phyloP scores from a whole-genome alignment of 2,888 invertebrate species.

The Lutraria lutraria region DNA sequence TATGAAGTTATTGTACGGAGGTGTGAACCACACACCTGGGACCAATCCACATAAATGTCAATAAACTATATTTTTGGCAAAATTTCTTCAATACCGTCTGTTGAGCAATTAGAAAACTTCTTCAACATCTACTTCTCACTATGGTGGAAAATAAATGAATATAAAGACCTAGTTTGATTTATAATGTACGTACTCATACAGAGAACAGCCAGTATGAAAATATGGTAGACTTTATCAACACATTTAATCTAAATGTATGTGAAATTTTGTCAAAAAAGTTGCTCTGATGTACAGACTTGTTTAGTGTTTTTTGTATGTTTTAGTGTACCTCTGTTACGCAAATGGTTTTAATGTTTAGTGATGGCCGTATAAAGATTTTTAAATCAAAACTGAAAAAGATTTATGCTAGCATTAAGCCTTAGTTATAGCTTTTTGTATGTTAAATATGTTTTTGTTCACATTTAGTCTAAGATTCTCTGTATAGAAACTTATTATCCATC shows the following conservation, averaged over 20 bases:
- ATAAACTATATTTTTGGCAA: constrained; percentile 50
- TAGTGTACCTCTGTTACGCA: constrained; percentile 10
- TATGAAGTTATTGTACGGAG: constrained; percentile 11
- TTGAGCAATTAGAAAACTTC: constrained; percentile 12
- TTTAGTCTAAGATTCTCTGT: neutral
- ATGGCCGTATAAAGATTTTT: neutral
- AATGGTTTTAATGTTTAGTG: constrained; percentile 19
- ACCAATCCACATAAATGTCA: constrained; percentile 37
- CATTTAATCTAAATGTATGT: constrained; percentile 44
- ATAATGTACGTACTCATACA: constrained; percentile 24
- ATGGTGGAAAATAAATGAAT: constrained; percentile 8
- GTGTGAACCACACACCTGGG: constrained; percentile 51
- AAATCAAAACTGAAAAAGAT: neutral
- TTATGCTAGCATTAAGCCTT: neutral
- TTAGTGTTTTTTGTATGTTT: neutral
- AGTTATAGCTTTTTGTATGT: neutral
- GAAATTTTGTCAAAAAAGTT: neutral
- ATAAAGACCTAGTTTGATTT: constrained; percentile 26
- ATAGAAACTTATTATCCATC: neutral
- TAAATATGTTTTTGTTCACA: neutral
- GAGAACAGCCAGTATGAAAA: constrained; percentile 25
- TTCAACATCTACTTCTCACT: neutral
- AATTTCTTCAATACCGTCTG: constrained; percentile 33
- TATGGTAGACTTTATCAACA: constrained; percentile 3
- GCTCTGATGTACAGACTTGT: neutral